phyloP scores from a whole-genome alignment of 2,888 invertebrate genomes.

The Notocelia uddmanniana region DNA sequence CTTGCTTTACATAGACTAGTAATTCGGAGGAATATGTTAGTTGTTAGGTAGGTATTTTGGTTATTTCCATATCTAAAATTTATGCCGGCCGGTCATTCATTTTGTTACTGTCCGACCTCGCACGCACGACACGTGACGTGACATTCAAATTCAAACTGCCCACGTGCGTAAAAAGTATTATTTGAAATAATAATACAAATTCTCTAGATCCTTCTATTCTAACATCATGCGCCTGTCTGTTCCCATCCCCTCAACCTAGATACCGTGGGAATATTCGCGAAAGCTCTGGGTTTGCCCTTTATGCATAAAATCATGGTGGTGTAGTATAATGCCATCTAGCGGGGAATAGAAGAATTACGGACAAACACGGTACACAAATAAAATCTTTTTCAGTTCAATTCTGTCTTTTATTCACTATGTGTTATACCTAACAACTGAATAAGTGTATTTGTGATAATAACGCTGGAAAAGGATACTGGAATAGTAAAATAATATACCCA shows the following conservation, averaged over 20 bases:
- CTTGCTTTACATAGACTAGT: neutral
- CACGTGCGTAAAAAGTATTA: neutral
- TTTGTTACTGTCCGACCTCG: conserved; percentile 20
- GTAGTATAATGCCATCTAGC: conserved; percentile 36
- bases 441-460: neutral
- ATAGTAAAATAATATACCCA: neutral
- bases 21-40: neutral
- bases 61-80: no score
- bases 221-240: neutral
- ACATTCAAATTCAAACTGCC: neutral
- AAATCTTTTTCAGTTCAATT: neutral
- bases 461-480: neutral
- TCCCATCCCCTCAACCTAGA: conserved; percentile 23
- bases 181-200: neutral
- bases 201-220: conserved; percentile 30
- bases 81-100: conserved; percentile 22
- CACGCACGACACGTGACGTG: neutral
- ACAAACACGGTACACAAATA: neutral
- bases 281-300: conserved; percentile 10
- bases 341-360: conserved; percentile 29
- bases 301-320: neutral
- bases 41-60: no score
- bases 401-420: neutral
- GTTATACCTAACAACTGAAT: no score
- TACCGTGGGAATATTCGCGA: conserved; percentile 40